Base-by-base conservation (phyloP, 2,797 vertebrate species). In the Lophius americanus region DNA sequence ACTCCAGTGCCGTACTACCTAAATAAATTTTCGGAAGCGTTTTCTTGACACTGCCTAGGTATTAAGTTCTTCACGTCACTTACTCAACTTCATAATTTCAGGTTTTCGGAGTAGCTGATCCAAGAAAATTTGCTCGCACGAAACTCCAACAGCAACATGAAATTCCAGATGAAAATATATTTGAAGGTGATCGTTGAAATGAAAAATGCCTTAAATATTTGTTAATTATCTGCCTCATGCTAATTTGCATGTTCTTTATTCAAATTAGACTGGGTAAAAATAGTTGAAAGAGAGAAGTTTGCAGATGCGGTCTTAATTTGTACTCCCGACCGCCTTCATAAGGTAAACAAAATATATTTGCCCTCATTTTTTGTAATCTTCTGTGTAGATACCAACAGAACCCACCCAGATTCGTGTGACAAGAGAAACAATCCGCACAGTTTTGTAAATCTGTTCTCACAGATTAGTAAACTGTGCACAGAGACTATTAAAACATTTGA, bases 41-140 rank as follows among this genome's bases (percentile, higher is more conserved):
- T 23, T 23, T 23, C 23, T 23, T 23, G 23, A 5, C 23, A 12
- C 39, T 32, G 10, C 33, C 12, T 11, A 37, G 43, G 3, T 43
- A 38, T 62, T 60, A 7, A n/a, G 2, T 43, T 42, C 6, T 64
- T 5, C 5, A 4, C 3, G 56, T 51, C 10, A 37, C 57, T 64
- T 58, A 7, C 3, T 60, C 0, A 48, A n/a, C 4, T 43, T 47
- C 36, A 46, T 5, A 3, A 6, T 13, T 53, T 56, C 79, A 95
- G 92, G 90, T 92, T 59, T 86, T 94, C 54, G 93, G 90, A 73
- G 87, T 93, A 50, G 94, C 93, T 63, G 94, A 94, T 80, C 83
- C 87, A 33, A 93, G 92, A 52, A 77, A 75, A 53, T 90, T 94
- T 91, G 90, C 90, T n/a, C 88, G 91, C 10, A 74, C 87, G 35